Evolutionary conservation across 2,797 vertebrate genomes (phyloP), one percentile per base, ranked within the genome.

Genomic region (Heterohyrax brucei): DNA sequence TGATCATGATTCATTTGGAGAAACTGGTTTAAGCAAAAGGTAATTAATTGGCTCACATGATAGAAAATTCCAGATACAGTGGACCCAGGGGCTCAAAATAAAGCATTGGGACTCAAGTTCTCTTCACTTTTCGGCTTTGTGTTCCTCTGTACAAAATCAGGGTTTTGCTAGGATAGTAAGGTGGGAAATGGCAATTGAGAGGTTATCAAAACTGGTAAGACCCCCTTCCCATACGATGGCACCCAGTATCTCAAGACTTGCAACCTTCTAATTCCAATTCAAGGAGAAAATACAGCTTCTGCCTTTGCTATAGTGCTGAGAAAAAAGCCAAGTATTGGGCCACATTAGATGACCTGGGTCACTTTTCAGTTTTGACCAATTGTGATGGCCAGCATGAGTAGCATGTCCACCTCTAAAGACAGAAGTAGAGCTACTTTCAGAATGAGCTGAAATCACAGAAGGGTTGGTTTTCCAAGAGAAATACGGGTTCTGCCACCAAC

Each of bases 401-500:
- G 13, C 73, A 39, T 6, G 1, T 72, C 53, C 61, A 26, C 28
- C 10, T 50, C 56, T 44, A 39, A 50, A 30, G 56, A 75, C 26
- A 76, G 85, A 70, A 16, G 28, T 28, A 13, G 7, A 18, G 1
- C 62, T 30, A 61, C 7, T 66, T 50, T 84, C 53, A n/a, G 48
- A 10, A 19, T 8, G 22, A 22, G 30, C n/a, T 7, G 18, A 53
- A 44, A 28, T 33, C 19, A 19, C 7, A 46, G 12, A 10, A 83
- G 56, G 46, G 7, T 46, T 39, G 18, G 21, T 81, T 93, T 90
- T 30, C 56, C 30, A 19, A 87, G 70, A 64, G 64, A 76, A 91
- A 68, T 84, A 48, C 14, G 33, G 24, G 46, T 93, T 76, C 79
- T 95, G 44, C 56, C 66, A 93, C 21, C 44, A 75, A 76, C 91